Conservation (phyloP, 2,888 invertebrate species). For the Drosophila sordidula region DNA sequence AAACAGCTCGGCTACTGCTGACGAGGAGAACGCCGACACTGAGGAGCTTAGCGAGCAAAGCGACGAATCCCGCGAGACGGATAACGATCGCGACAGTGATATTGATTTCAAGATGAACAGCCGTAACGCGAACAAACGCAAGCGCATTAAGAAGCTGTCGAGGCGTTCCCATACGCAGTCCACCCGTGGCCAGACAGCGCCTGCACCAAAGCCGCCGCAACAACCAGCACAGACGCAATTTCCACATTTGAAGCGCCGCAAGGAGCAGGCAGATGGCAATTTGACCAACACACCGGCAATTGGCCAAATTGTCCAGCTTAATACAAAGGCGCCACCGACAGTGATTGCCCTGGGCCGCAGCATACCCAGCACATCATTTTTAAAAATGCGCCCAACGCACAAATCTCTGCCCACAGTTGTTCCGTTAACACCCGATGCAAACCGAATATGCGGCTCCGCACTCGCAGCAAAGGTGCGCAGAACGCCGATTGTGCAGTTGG, state of each 20-base stretch:
- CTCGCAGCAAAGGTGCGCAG: constrained; percentile 48
- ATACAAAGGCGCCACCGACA: constrained; percentile 52
- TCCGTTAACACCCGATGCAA: constrained; percentile 26
- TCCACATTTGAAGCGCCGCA: constrained; percentile 52
- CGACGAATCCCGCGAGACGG: constrained; percentile 84
- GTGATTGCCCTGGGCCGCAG: constrained; percentile 59
- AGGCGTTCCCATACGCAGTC: constrained; percentile 30
- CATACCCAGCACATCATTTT: constrained; percentile 60
- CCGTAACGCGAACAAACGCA: constrained; percentile 79
- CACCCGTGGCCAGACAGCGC: constrained; percentile 14
- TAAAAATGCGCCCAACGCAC: constrained; percentile 52
- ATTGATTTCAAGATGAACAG: constrained; percentile 87
- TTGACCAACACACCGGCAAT: constrained; percentile 42
- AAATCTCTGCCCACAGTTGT: constrained; percentile 33
- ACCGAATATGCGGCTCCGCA: constrained; percentile 40
- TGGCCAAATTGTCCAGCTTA: constrained; percentile 60
- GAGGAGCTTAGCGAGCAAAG: constrained; percentile 86
- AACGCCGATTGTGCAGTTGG: constrained; percentile 66
- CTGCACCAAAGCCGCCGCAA: constrained; percentile 18
- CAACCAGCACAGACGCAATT: constrained; percentile 28
- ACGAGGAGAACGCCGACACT: constrained; percentile 62
- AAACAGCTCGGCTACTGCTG: constrained; percentile 60
- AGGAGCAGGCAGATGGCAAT: constrained; percentile 33
- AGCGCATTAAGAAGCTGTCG: constrained; percentile 55
- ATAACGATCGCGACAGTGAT: constrained; percentile 87